A percentile compares a stretch with the other conserved stretches of the same genome.
phyloP scores from a whole-genome alignment of 2,113 vertebrate genomes.

The Chionodraco myersi region DNA sequence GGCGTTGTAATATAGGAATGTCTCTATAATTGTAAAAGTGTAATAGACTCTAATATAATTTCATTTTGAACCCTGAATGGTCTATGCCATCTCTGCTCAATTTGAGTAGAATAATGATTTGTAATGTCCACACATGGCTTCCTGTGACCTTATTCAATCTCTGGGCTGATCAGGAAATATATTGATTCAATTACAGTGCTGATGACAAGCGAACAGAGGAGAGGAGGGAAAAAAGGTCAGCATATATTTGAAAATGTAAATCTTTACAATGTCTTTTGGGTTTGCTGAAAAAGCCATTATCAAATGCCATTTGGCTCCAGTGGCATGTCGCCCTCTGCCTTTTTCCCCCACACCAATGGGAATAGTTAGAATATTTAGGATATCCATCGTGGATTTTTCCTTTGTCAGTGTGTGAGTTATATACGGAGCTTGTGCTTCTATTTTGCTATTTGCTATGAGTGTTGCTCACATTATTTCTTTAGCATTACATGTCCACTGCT shows the following conservation, averaged over 20 bases:
- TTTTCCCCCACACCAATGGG: conserved; percentile 82
- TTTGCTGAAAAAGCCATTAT: conserved; percentile 92
- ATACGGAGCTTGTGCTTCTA: conserved; percentile 67
- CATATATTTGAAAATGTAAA: conserved; percentile 99
- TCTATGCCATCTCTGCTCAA: conserved; percentile 95
- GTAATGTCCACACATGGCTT: conserved; percentile 99
- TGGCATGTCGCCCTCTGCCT: conserved; percentile 86
- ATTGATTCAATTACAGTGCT: conserved; percentile 99
- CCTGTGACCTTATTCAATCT: conserved; percentile 99
- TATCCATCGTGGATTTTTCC: conserved; percentile 74
- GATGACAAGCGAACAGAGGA: conserved; percentile 97
- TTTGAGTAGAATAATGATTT: conserved; percentile 99
- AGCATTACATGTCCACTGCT: conserved; percentile 63
- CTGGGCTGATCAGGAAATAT: conserved; percentile 99
- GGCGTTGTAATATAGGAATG: conserved; percentile 96
- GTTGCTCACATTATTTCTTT: conserved; percentile 66
- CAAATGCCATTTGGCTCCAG: conserved; percentile 96
- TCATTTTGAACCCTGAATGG: conserved; percentile 98
- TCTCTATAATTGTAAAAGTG: conserved; percentile 99
- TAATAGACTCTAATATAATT: conserved; percentile 99
- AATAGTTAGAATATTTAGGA: conserved; percentile 85
- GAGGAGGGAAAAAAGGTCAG: conserved; percentile 97
- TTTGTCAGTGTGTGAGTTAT: conserved; percentile 80
- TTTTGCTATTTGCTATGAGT: conserved; percentile 74
- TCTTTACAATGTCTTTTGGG: conserved; percentile 99